Evolutionary conservation across 2,797 vertebrate genomes (phyloP).

Genomic region (Clarias fuscus): DNA sequence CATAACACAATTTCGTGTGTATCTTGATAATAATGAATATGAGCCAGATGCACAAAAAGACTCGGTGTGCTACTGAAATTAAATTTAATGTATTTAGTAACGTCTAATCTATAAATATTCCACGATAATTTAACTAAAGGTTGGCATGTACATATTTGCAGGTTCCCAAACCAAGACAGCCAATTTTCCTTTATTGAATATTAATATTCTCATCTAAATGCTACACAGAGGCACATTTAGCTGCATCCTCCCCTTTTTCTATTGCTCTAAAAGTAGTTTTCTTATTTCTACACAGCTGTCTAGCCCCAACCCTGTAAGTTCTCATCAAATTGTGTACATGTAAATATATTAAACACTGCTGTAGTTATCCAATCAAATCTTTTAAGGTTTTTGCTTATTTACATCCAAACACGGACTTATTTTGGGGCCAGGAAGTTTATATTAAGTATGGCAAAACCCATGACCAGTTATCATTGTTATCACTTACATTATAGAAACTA

Average conservation of each 20-base stretch:
- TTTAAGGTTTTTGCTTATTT: no score
- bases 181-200: not conserved
- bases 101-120: not conserved
- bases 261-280: not conserved
- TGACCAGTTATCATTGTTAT: not conserved
- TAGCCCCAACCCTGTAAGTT: no score
- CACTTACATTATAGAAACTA: not conserved
- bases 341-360: no score
- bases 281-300: no score
- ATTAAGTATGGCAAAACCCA: not conserved
- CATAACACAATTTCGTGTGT: not conserved
- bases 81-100: not conserved
- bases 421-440: not conserved
- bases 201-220: not conserved
- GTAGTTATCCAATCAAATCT: no score
- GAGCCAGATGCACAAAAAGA: no score
- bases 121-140: not conserved
- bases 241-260: not conserved
- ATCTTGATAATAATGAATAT: not conserved
- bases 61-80: not conserved
- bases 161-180: not conserved
- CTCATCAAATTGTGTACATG: no score
- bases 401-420: no score
- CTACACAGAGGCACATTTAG: not conserved
- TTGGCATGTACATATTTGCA: not conserved